Percentiles rank a stretch among this genome's conserved stretches.
These are phyloP conservation scores for Epinephelus malabaricus DNA, from an alignment of 2,797 vertebrate species.

Conservation along the genomic window DNA sequence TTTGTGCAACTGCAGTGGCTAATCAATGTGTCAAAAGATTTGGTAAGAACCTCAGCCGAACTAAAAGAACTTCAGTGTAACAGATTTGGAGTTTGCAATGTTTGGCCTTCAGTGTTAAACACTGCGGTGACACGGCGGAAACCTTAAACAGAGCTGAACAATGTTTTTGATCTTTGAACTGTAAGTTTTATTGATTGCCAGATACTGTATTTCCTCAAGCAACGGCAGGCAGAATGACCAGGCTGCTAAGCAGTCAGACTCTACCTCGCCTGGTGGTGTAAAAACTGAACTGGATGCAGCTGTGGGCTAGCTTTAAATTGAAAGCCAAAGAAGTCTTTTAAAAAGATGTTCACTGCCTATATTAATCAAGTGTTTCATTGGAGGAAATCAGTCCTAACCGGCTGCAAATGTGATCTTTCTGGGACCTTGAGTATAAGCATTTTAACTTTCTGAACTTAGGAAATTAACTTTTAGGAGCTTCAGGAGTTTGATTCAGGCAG, in stretches of 20 bases:
- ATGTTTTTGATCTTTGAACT: constrained; percentile 19
- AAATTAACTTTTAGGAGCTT: not conserved
- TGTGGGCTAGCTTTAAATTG: not conserved
- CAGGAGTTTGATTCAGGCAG: not conserved
- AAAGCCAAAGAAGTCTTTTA: constrained; percentile 11
- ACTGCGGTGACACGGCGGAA: not conserved
- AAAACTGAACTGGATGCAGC: not conserved
- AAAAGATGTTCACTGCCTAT: not conserved
- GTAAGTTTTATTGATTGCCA: constrained; percentile 14
- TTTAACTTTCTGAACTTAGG: too few species aligned
- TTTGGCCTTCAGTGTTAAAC: constrained; percentile 1
- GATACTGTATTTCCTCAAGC: constrained; percentile 7
- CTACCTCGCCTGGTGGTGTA: not conserved
- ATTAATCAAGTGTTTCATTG: not conserved
- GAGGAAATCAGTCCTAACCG: not conserved
- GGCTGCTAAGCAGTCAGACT: not conserved
- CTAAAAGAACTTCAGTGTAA: not conserved
- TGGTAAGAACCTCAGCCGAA: not conserved
- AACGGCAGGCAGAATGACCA: not conserved
- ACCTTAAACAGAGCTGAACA: constrained; percentile 1
- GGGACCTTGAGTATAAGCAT: not conserved
- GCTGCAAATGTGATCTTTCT: not conserved
- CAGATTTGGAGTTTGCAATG: not conserved
- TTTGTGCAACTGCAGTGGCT: not conserved
- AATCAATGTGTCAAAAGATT: constrained; percentile 19